Base-by-base conservation (phyloP, 2,888 invertebrate genomes). In the Diarsia mendica region DNA sequence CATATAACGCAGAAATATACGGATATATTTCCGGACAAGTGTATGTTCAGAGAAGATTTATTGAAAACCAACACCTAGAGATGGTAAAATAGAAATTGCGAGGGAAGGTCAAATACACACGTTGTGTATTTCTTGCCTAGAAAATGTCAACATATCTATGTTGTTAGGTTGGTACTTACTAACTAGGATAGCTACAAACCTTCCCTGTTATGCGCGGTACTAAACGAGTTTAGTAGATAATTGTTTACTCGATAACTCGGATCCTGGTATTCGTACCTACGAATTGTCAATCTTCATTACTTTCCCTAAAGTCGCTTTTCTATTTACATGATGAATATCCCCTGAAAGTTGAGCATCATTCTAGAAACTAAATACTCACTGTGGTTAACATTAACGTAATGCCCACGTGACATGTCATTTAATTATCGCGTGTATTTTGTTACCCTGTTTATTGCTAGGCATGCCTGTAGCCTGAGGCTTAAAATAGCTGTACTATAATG, bases 401-500 rank as follows among this genome's bases (percentile, higher is more conserved):
- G 65, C 83, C 61, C 46, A 66, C 80, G 75, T 80, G 72, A 80
- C 78, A 72, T 76, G 83, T 79, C 74, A 75, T 66, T 79, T 75
- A 80, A 85, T 81, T 85, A 82, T 83, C 72, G 66, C 71, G 73
- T 76, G 75, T 72, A 80, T 85, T 79, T 79, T 74, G 67, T 72
- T 64, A 77, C 49, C 65, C 58, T 53, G 61, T 68, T 74, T 84
- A 75, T 74, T 55, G 67, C 71, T 66, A 79, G 66, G 63, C 44
- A 63, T 48, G n/a, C 53, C 46, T 72, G 67, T 69, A 67, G 70
- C 69, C 71, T 70, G 28, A 23, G 33, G 68, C 78, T 74, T 60
- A 75, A 87, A 79, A 80, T 84, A 87, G 69, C 80, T 68, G 80
- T 84, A 81, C 66, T 75, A 80, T 82, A 69, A 79, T 72, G 66